Conservation (phyloP, 2,797 vertebrate genomes). For the Sylvilagus floridanus region DNA sequence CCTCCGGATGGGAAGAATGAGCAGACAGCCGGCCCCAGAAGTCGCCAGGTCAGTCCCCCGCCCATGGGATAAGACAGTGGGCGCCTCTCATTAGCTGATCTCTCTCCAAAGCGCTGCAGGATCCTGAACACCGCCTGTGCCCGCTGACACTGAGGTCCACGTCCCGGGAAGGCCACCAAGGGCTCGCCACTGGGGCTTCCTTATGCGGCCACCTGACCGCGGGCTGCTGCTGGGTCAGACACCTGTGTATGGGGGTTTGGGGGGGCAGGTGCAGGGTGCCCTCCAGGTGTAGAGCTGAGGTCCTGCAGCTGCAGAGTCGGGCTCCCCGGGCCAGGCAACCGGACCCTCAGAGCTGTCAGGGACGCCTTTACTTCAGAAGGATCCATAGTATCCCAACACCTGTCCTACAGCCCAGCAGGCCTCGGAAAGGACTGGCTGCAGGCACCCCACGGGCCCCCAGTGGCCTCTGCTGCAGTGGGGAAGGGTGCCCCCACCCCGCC, state of each 20-base stretch:
- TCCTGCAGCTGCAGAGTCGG: neutral
- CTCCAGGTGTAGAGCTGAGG: conserved; percentile 64
- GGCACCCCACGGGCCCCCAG: conserved; percentile 5
- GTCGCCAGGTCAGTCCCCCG: neutral
- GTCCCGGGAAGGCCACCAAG: neutral
- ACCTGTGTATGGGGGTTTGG: too few relatives aligned
- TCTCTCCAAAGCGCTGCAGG: too few relatives aligned
- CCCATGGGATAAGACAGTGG: too few relatives aligned
- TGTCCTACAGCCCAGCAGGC: conserved; percentile 43
- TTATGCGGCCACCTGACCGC: neutral
- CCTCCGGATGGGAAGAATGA: neutral
- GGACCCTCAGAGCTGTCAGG: conserved; percentile 33
- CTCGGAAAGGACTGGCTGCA: conserved; percentile 39
- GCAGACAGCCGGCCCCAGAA: neutral
- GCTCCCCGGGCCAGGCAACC: neutral
- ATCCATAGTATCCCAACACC: conserved; percentile 44
- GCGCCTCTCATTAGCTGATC: too few relatives aligned
- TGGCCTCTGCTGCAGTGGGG: conserved; percentile 12
- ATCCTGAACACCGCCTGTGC: too few relatives aligned
- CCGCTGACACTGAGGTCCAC: neutral
- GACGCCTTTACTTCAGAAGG: conserved; percentile 48
- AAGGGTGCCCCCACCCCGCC: neutral
- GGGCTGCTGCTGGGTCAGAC: neutral
- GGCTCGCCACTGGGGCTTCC: neutral
- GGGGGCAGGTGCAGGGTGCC: neutral